A percentile compares a stretch with the other conserved stretches of the same genome.
These are phyloP conservation scores for Hiodon alosoides DNA, from an alignment of 2,113 vertebrate species.

Conservation along the genomic window DNA sequence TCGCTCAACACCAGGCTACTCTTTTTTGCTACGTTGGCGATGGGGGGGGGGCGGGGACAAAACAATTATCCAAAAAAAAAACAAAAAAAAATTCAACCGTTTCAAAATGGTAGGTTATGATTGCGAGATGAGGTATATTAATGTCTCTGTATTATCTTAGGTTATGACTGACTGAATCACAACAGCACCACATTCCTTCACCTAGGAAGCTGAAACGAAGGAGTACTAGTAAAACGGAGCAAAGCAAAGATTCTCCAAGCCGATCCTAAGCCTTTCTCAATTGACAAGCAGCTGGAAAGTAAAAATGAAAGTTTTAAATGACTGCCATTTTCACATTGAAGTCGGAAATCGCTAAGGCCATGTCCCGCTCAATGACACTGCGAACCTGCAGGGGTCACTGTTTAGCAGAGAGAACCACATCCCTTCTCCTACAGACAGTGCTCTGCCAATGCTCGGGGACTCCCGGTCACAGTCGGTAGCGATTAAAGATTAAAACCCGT, in stretches of 20 bases:
- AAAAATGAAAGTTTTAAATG: not conserved
- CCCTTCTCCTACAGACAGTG: too few relatives aligned
- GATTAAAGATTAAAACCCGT: too few relatives aligned
- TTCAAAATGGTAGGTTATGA: slow-evolving; percentile 10
- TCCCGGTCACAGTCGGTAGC: too few relatives aligned
- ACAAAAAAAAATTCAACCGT: not conserved
- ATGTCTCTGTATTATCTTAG: not conserved
- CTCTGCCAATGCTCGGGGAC: too few relatives aligned
- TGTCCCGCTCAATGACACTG: too few relatives aligned
- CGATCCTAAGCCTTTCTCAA: not conserved
- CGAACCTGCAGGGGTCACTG: too few relatives aligned
- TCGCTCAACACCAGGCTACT: not conserved
- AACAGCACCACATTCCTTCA: slow-evolving; percentile 19
- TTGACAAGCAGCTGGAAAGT: not conserved
- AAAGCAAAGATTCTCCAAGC: not conserved
- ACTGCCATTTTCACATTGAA: not conserved
- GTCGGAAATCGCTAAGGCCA: too few relatives aligned
- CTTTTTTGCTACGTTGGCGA: not conserved
- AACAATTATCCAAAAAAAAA: not conserved
- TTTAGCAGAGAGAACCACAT: too few relatives aligned
- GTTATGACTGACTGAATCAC: slow-evolving; percentile 3
- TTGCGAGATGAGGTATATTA: not conserved
- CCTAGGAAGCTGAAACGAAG: slow-evolving; percentile 7
- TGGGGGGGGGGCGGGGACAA: too few relatives aligned
- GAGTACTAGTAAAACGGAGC: slow-evolving; percentile 7